A percentile compares a stretch with the other conserved stretches of the same genome.
Conservation (phyloP, 2,113 vertebrate species). For the Pardalotus punctatus region DNA sequence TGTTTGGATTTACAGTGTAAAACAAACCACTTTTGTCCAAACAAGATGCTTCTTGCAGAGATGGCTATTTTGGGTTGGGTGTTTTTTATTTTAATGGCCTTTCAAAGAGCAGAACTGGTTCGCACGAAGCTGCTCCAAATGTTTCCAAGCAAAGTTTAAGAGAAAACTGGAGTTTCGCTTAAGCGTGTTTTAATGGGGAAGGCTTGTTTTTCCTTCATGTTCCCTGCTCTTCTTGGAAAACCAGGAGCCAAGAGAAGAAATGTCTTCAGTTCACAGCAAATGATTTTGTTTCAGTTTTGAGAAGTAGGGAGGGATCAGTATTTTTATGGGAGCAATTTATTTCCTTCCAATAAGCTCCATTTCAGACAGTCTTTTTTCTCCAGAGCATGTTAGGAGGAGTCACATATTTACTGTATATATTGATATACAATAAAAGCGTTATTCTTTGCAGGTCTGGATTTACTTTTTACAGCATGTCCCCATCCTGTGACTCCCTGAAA, state of each 20-base stretch:
- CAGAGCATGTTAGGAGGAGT: background rate
- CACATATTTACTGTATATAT: background rate
- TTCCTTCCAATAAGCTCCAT: constrained; percentile 9
- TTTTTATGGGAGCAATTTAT: constrained; percentile 24
- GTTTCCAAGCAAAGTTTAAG: constrained; percentile 37
- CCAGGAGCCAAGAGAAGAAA: background rate
- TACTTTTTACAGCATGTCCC: background rate
- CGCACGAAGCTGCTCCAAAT: background rate
- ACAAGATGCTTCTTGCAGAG: background rate
- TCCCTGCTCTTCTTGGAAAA: constrained; percentile 29
- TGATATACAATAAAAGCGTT: background rate
- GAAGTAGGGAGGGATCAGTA: background rate
- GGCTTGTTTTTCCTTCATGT: constrained; percentile 24
- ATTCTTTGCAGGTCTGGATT: background rate
- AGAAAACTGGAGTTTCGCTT: constrained; percentile 43
- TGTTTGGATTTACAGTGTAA: background rate
- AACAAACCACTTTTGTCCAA: background rate
- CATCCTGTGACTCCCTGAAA: background rate
- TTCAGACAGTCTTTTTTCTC: background rate
- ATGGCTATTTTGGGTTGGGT: background rate
- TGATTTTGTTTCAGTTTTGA: constrained; percentile 12
- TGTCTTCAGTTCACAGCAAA: constrained; percentile 7
- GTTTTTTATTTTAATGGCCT: background rate
- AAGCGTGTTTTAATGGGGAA: constrained; percentile 1
- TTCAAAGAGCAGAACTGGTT: constrained; percentile 4